Evolutionary conservation across 2,888 invertebrate genomes (phyloP), one percentile per base, ranked within the genome.

Genomic region (Lasioglossum morio): DNA sequence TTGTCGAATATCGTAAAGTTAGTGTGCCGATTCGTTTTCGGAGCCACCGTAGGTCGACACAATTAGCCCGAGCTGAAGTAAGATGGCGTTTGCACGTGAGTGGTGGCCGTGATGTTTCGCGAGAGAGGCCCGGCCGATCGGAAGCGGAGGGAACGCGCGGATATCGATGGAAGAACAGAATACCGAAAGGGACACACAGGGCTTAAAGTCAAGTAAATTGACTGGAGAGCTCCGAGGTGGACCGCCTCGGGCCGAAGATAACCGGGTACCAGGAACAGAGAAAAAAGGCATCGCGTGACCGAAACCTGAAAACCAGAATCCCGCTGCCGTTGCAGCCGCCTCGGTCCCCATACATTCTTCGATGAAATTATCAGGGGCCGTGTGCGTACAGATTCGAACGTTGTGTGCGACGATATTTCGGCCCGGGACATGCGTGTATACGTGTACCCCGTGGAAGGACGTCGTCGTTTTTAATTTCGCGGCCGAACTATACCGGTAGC

Each of bases 181-280:
- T 12, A 43, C 48, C 48, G 72, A 43, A 63, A 66, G 34, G 66
- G 66, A 66, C 66, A 69, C 69, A 70, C 40, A n/a, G 70, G n/a
- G 10, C 66, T n/a, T 66, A 66, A 66, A 66, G 23, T 19, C 30
- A 30, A 66, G 66, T 66, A 66, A 66, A 66, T 66, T 66, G 66
- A 66, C 30, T 27, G 75, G 46, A 78, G 40, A 72, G 77, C 63
- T 46, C 60, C 57, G 76, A 57, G 66, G 69, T 27, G 81, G 87
- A 91, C 84, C 79, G 94, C 94, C 93, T 90, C 91, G 88, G 93
- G 94, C 93, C 89, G 89, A 84, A 94, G 94, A 94, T 94, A 94
- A 94, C 94, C 94, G 94, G 92, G 94, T 95, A 95, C 95, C 93
- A 88, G 93, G 95, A 95, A 95, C 93, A 93, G 94, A 94, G 94